Conservation (phyloP, 2,888 invertebrate species). For the Flabesymbios commensalis region DNA sequence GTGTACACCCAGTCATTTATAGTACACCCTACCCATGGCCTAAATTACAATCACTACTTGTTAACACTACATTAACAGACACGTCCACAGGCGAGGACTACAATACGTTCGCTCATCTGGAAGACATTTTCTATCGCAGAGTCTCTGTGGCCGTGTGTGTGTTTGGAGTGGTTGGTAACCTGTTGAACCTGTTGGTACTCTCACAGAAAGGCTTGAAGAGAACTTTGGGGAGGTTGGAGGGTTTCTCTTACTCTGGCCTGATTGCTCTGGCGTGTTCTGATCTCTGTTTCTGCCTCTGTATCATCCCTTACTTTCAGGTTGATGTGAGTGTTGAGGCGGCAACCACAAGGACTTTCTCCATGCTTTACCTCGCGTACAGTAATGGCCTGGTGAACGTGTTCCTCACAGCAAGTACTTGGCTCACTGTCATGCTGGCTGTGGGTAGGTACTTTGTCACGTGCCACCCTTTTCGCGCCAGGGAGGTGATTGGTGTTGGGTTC, state of each 20-base stretch:
- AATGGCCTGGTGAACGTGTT: background rate
- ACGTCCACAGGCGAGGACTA: no score
- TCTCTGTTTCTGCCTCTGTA: background rate
- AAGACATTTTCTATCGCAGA: no score
- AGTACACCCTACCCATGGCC: no score
- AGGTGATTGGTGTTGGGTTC: background rate
- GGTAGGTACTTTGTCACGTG: background rate
- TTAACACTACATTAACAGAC: no score
- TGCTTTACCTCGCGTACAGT: background rate
- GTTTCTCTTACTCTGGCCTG: background rate
- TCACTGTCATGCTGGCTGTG: background rate
- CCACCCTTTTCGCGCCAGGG: background rate
- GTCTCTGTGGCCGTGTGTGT: no score
- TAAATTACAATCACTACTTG: no score
- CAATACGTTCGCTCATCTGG: no score
- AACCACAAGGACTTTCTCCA: background rate
- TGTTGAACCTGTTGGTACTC: background rate
- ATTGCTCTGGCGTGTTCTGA: background rate
- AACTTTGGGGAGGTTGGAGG: background rate
- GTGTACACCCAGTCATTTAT: no score
- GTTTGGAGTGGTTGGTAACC: background rate
- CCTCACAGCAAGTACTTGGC: background rate
- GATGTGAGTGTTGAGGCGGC: background rate
- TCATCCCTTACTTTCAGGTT: background rate
- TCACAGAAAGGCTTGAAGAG: background rate